phyloP scores from a whole-genome alignment of 2,888 invertebrate genomes.

The Ganaspis brasiliensis region DNA sequence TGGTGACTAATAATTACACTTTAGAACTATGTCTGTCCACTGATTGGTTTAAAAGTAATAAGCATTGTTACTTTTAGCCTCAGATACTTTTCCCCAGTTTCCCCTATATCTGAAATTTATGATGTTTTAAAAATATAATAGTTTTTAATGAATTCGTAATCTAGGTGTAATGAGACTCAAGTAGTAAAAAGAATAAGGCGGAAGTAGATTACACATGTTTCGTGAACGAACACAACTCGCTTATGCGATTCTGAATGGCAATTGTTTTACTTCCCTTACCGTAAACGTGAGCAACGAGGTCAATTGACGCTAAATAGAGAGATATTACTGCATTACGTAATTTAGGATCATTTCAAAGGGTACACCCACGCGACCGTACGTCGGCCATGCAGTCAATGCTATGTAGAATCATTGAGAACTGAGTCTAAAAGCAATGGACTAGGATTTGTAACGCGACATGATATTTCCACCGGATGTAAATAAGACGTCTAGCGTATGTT shows the following conservation, averaged over 20 bases:
- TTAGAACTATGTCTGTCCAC: no score
- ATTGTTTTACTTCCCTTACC: constrained; percentile 80
- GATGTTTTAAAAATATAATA: no score
- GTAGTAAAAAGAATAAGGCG: constrained; percentile 65
- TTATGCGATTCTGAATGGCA: constrained; percentile 76
- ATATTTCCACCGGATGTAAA: constrained; percentile 54
- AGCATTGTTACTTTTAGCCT: no score
- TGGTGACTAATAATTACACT: no score
- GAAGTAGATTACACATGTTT: constrained; percentile 62
- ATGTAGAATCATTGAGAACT: constrained; percentile 53
- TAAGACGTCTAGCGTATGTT: no score
- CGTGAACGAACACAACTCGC: constrained; percentile 58
- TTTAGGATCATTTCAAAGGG: constrained; percentile 79
- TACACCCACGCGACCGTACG: constrained; percentile 73
- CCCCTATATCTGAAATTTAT: no score
- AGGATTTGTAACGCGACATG: constrained; percentile 41
- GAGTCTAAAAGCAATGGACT: constrained; percentile 52
- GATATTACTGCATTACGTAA: constrained; percentile 79
- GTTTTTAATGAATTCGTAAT: no score
- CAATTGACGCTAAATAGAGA: constrained; percentile 80
- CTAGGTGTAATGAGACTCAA: no score
- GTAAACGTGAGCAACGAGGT: constrained; percentile 80
- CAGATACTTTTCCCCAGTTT: no score
- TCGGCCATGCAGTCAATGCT: constrained; percentile 43
- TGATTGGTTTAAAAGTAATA: no score